Percentiles rank a stretch among this genome's conserved stretches.
phyloP scores from a whole-genome alignment of 2,113 vertebrate species.

The Heterotis niloticus region DNA sequence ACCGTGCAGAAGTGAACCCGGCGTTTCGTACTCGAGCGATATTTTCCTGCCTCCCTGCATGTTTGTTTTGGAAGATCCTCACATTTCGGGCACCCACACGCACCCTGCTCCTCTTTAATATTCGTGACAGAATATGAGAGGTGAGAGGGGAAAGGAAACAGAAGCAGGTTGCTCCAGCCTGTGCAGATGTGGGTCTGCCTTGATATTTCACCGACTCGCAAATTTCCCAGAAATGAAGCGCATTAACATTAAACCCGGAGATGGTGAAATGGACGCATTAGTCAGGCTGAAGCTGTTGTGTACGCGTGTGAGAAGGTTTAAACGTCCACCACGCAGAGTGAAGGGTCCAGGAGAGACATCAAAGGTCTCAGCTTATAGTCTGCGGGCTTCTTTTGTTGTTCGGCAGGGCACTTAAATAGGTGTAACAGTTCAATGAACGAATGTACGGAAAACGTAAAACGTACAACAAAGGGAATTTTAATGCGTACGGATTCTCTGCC shows the following conservation, averaged over 20 bases:
- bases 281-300: no score
- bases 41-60: no score
- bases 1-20: no score
- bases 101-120: not conserved
- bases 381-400: not conserved
- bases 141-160: not conserved
- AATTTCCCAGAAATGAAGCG: not conserved
- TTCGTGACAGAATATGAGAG: not conserved
- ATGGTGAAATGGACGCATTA: not conserved
- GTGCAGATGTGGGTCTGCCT: not conserved
- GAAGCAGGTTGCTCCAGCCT: not conserved
- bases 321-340: not conserved
- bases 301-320: conserved; percentile 4
- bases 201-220: not conserved
- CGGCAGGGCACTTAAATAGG: not conserved
- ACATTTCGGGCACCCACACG: not conserved
- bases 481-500: not conserved
- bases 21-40: no score
- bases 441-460: not conserved
- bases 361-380: not conserved
- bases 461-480: not conserved
- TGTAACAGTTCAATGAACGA: not conserved
- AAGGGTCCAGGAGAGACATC: not conserved
- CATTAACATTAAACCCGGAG: not conserved
- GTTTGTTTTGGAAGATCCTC: not conserved